Base-by-base conservation (phyloP, 2,888 invertebrate genomes). In the Junonia oenone region DNA sequence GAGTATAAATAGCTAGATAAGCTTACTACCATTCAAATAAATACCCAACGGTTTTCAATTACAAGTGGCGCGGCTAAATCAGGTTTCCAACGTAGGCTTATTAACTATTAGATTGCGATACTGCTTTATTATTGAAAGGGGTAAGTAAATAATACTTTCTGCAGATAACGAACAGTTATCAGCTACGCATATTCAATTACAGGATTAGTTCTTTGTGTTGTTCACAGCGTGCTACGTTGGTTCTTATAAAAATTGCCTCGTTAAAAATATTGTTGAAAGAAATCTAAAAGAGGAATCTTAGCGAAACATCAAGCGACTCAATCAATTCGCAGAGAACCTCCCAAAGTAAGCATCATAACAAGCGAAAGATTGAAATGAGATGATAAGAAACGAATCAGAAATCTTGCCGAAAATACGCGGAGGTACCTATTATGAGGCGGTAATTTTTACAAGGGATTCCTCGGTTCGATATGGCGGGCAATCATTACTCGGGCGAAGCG, bases 381-480 rank as follows among this genome's bases (percentile, higher is more conserved):
- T 78, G 89, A 90, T 90, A 87, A 83, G 67, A 67, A 65, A 63
- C 72, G 73, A 85, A 87, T 88, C 83, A 76, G 83, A 82, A 85
- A 88, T 86, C 83, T 88, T 80, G 79, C 85, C 88, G 76, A 89
- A 89, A 88, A 85, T 83, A 78, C 77, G 76, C 74, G n/a, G n/a
- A 77, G 63, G 66, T 75, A 77, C 78, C 76, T 81, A 84, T 85
- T 87, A 87, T 75, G 69, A 78, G 71, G 75, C 83, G 86, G 87
- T 87, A 81, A 88, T 89, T 83, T 64, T 83, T 81, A 73, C 73
- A 84, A 87, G 86, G 85, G 83, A 88, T 88, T 85, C 82, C 69
- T 73, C 62, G 66, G 75, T 79, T 81, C 77, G 87, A 89, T 88
- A 88, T 83, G 85, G 79, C 74, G 74, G 77, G 71, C 83, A 86